Evolutionary conservation across 1,140 invertebrate species (phyloP), one percentile per base, ranked within the genome.

Genomic region (Hermatobates lingyangjiaoensis): DNA sequence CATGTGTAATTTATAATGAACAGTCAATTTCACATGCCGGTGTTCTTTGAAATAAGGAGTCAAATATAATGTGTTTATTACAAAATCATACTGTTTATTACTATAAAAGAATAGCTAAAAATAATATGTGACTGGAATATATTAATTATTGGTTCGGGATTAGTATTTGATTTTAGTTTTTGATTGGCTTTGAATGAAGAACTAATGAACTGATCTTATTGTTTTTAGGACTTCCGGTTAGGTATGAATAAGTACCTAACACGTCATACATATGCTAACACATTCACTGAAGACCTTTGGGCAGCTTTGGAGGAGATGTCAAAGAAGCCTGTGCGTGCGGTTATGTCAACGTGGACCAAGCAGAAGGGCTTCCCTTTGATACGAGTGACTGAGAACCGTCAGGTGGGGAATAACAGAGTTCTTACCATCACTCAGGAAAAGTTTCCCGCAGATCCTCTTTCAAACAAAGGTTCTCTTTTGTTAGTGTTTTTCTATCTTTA

Each of bases 201-300:
- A 12, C 10, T 10, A 34, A n/a, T n/a, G n/a, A n/a, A n/a, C n/a
- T n/a, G n/a, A n/a, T n/a, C n/a, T n/a, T n/a, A n/a, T n/a, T n/a
- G n/a, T n/a, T n/a, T 63, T 23, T 54, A 75, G 67, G 83, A 87
- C 65, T 98, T 98, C 64, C 76, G 84, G n/a, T 86, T 83, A 67
- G 92, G 93, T 24, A 92, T 98, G 85, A 82, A 92, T 61, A 63
- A 81, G 3, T 98, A 98, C 62, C 67, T 99, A 51, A 88, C 79
- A 3, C 76, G 80, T 52, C 86, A 94, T 70, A 80, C 83, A 65
- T 93, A 92, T 62, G 74, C 70, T 28, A 95, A 98, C 64, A 91
- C 94, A 2, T 80, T 82, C 57, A 98, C 95, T 7, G 84, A 90
- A 64, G 89, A 98, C 65, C 70, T 99, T 44, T 99, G 94, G 94